Evolutionary conservation across 1,140 invertebrate species (phyloP).

Genomic region (Drosophila rufa): DNA sequence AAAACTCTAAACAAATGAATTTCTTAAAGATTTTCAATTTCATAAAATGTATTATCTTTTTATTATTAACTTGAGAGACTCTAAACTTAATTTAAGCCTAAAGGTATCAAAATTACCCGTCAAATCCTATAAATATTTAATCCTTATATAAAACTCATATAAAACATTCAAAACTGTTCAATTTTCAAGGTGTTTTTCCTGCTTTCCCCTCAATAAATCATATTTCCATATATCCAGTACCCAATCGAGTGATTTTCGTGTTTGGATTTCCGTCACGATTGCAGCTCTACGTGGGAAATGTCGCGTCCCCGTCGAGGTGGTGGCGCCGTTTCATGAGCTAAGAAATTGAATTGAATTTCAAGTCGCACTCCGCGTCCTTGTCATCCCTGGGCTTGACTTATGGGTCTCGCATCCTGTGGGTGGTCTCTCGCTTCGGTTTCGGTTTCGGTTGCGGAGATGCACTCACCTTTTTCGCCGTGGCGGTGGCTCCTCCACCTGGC

Average conservation of each 20-base stretch:
- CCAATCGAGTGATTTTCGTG: slow-evolving; percentile 11
- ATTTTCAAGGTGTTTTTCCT: no score
- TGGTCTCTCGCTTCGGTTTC: neutral
- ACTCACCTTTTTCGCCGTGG: slow-evolving; percentile 4
- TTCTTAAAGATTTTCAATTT: no score
- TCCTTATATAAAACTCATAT: no score
- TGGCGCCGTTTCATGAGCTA: slow-evolving; percentile 71
- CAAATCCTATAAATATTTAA: neutral
- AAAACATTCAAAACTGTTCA: no score
- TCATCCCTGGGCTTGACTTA: slow-evolving; percentile 57
- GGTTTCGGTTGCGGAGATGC: neutral
- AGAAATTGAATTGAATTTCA: slow-evolving; percentile 78
- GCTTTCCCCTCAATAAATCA: neutral
- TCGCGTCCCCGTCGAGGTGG: slow-evolving; percentile 36
- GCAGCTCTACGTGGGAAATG: slow-evolving; percentile 25
- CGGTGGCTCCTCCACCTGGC: slow-evolving; percentile 9
- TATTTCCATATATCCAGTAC: neutral
- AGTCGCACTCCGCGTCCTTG: slow-evolving; percentile 48
- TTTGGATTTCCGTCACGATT: slow-evolving; percentile 13
- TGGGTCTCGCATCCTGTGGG: slow-evolving; percentile 33
- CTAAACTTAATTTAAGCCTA: neutral
- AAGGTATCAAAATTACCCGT: neutral
- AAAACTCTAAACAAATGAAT: no score
- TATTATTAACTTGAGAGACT: neutral
- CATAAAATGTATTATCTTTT: neutral